These are phyloP conservation scores for Hypselothyrea guttata DNA, from an alignment of 2,888 invertebrate genomes.

Conservation along the genomic window DNA sequence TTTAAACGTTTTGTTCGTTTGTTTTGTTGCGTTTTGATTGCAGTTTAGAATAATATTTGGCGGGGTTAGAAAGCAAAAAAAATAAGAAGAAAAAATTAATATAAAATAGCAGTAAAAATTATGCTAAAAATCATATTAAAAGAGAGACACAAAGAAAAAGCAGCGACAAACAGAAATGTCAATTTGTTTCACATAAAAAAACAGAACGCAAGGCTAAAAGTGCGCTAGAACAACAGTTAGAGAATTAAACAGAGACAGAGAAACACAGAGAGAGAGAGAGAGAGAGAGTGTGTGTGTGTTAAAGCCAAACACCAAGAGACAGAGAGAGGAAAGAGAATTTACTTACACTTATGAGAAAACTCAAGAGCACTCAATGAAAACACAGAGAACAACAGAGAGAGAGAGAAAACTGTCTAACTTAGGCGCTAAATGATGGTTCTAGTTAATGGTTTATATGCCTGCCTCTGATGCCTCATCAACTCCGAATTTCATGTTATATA, in stretches of 20 bases:
- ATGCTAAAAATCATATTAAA: conserved; percentile 28
- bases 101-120: conserved; percentile 40
- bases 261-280: neutral
- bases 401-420: conserved; percentile 44
- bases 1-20: conserved; percentile 32
- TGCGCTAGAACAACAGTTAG: conserved; percentile 49
- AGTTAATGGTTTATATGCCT: conserved; percentile 8
- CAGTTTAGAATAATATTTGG: conserved; percentile 48
- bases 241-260: neutral
- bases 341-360: conserved; percentile 42
- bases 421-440: conserved; percentile 25
- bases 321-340: conserved; percentile 9
- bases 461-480: conserved; percentile 61
- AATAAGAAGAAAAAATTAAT: conserved; percentile 56
- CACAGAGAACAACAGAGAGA: neutral
- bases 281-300: conserved; percentile 1
- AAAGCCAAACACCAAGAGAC: conserved; percentile 66
- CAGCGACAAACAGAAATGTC: conserved; percentile 38
- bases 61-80: conserved; percentile 68
- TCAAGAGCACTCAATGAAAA: neutral
- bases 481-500: conserved; percentile 79
- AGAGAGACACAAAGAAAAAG: conserved; percentile 47
- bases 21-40: conserved; percentile 62
- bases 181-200: conserved; percentile 13
- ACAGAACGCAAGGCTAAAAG: conserved; percentile 20